Percentiles rank a stretch among this genome's conserved stretches.
Conservation (phyloP, 2,113 vertebrate genomes). For the Ammodytes marinus region DNA sequence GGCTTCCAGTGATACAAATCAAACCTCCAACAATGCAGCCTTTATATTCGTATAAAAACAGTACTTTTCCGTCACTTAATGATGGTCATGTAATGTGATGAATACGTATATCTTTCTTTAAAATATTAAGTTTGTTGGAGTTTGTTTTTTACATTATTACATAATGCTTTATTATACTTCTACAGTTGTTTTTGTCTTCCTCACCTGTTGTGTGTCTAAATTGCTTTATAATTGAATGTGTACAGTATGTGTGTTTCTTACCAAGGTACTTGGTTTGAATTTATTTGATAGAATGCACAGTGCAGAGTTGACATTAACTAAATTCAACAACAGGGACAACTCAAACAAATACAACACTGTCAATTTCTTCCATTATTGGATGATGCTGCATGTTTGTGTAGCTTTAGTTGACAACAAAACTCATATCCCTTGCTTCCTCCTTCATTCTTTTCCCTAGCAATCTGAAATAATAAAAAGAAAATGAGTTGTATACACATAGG, state of each 20-base stretch:
- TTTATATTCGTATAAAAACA: background rate
- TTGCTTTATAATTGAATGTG: constrained; percentile 10
- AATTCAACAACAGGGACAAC: constrained; percentile 37
- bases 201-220: constrained; percentile 6
- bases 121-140: too few relatives aligned
- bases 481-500: background rate
- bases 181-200: background rate
- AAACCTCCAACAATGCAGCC: background rate
- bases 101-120: too few relatives aligned
- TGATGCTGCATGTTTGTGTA: constrained; percentile 26
- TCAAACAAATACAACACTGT: constrained; percentile 16
- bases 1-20: background rate
- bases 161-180: background rate
- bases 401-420: constrained; percentile 11
- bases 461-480: background rate
- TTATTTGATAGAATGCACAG: constrained; percentile 9
- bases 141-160: too few relatives aligned
- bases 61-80: too few relatives aligned
- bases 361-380: constrained; percentile 18
- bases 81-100: too few relatives aligned
- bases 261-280: constrained; percentile 12
- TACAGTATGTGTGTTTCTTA: constrained; percentile 10
- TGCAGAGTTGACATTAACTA: background rate
- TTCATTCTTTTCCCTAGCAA: background rate
- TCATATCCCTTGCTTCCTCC: background rate